Evolutionary conservation across 2,113 vertebrate species (phyloP).

Genomic region (Gymnarchus niloticus): DNA sequence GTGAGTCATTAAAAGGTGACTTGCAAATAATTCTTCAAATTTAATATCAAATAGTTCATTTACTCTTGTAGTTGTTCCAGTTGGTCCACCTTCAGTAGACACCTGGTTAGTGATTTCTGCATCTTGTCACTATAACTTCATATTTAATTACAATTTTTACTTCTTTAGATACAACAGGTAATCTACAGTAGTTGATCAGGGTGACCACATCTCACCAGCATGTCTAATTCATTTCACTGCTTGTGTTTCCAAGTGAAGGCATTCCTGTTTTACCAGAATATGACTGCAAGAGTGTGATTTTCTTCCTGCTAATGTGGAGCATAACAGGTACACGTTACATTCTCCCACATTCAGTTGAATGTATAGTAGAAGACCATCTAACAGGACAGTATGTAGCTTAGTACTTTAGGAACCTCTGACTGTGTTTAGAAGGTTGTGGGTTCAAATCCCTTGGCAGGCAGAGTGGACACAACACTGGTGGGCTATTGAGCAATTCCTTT

Average conservation of each 20-base stretch:
- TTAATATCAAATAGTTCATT: neutral
- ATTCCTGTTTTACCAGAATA: neutral
- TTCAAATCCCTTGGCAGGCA: too few relatives aligned
- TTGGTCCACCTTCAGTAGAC: neutral
- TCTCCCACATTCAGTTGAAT: neutral
- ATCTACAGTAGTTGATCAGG: too few relatives aligned
- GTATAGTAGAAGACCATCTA: neutral
- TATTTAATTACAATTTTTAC: neutral
- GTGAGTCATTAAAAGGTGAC: neutral
- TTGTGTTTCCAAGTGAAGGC: neutral
- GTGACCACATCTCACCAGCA: neutral
- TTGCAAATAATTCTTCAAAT: neutral
- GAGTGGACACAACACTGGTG: too few relatives aligned
- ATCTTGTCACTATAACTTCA: neutral
- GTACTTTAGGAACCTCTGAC: too few relatives aligned
- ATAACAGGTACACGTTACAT: neutral
- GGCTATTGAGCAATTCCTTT: too few relatives aligned
- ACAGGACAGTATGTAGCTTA: too few relatives aligned
- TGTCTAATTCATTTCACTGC: neutral
- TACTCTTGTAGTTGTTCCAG: neutral
- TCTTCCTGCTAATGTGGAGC: neutral
- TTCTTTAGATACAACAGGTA: too few relatives aligned
- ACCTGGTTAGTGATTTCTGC: neutral
- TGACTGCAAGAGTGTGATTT: neutral
- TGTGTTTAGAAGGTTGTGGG: too few relatives aligned